Evolutionary conservation across 1,140 invertebrate genomes (phyloP), one percentile per base, ranked within the genome.

Genomic region (Kradibia gibbosae): DNA sequence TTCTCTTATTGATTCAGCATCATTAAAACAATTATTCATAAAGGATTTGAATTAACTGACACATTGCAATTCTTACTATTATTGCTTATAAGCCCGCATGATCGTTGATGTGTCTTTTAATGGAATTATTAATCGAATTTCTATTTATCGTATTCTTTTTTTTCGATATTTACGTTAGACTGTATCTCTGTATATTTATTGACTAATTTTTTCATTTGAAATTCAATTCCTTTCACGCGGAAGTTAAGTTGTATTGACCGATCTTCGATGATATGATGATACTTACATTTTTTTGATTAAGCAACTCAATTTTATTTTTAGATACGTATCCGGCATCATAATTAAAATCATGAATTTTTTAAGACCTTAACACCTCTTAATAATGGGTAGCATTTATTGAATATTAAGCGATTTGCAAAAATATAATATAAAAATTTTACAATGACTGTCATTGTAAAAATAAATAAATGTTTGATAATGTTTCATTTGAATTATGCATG

Each of bases 81-180:
- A 81, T 71, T 83, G 82, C 75, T 25, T n/a, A 67, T 34, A 45
- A 79, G 70, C 15, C 70, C 84, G 83, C 83, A 85, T 84, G 81
- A 71, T 83, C 80, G 78, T 81, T 75, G 53, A 48, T 77, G 31
- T 75, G 45, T 75, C 17, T 67, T 50, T 60, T 75, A 48, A 11
- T 28, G 45, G 53, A 45, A 80, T 70, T 72, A 57, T 84, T 80
- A 28, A 65, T 53, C 22, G 48, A 45, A 60, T 11, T 80, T 39
- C 71, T 67, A 13, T 34, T 17, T 8, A 72, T 36, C n/a, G 42
- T 71, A 28, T 78, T 67, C 78, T 3, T 60, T 13, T 78, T 42
- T 74, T 15, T 77, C 45, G 22, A 22, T 80, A n/a, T 79, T 57
- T 77, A 39, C 78, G 75, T 79, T 42, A 73, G 55, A 79, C 53